Conservation (phyloP, 2,888 invertebrate species). For the Melinopterus prodromus region DNA sequence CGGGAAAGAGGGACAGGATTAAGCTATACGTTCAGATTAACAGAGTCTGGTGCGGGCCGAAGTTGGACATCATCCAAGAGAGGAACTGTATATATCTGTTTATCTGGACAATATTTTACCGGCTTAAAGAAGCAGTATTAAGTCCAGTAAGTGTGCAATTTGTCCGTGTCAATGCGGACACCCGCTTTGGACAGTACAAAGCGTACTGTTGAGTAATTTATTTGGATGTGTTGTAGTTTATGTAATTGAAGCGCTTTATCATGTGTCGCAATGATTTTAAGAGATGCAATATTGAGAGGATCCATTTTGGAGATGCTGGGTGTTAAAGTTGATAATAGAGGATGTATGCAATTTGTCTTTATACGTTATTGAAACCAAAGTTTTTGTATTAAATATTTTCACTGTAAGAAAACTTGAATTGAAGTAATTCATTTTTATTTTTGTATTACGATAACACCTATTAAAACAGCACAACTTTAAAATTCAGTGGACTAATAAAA, state of each 20-base stretch:
- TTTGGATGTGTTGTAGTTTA: neutral
- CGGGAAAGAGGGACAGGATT: neutral
- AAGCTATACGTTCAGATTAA: neutral
- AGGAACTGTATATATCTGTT: neutral
- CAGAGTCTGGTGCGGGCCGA: neutral
- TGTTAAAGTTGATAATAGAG: no score
- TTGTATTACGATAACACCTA: no score
- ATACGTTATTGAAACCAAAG: no score
- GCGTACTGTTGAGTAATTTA: neutral
- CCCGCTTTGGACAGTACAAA: neutral
- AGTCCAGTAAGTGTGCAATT: neutral
- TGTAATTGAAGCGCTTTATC: neutral
- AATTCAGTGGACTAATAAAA: neutral
- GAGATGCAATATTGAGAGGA: no score
- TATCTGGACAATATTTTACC: conserved; percentile 4
- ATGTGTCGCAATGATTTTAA: neutral
- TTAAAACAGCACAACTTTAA: no score
- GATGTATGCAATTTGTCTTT: no score
- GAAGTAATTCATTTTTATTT: no score
- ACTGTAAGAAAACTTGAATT: no score
- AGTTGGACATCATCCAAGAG: neutral
- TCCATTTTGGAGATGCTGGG: no score
- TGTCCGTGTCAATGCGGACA: neutral
- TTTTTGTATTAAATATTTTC: no score
- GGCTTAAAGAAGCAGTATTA: neutral